Conservation (phyloP, 2,113 vertebrate species). For the Ahaetulla prasina region DNA sequence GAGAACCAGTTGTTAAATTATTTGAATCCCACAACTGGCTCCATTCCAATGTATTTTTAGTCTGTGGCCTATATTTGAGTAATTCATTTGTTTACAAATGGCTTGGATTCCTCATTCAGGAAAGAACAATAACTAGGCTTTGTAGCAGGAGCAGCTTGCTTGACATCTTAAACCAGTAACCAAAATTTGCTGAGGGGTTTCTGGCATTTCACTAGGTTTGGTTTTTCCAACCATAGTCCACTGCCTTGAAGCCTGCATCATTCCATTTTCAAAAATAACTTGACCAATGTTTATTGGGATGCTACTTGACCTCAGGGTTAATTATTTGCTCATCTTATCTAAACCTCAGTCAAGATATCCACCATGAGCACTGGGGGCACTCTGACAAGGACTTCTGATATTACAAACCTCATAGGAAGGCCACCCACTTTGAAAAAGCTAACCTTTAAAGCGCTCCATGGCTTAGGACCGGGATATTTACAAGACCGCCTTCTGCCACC, state of each 20-base stretch:
- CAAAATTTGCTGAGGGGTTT: background rate
- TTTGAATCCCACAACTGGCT: too few relatives aligned
- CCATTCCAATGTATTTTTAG: conserved; percentile 43
- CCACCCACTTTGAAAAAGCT: background rate
- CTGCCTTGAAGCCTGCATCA: background rate
- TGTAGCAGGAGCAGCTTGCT: conserved; percentile 3
- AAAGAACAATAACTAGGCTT: conserved; percentile 44
- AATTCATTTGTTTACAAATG: conserved; percentile 36
- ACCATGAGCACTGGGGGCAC: background rate
- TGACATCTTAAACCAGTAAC: background rate
- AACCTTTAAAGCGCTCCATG: too few relatives aligned
- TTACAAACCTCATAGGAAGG: background rate
- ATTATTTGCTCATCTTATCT: too few relatives aligned
- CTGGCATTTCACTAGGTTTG: background rate
- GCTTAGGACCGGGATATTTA: too few relatives aligned
- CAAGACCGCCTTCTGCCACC: too few relatives aligned
- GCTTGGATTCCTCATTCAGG: conserved; percentile 40
- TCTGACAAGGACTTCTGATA: background rate
- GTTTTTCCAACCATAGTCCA: background rate
- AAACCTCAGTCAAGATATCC: background rate
- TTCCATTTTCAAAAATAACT: background rate
- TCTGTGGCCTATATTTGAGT: conserved; percentile 37
- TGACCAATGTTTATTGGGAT: background rate
- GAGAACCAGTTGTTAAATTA: too few relatives aligned
- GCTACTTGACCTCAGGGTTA: background rate